These are phyloP conservation scores for Camelus bactrianus DNA, from an alignment of 2,113 vertebrate genomes.

Conservation along the genomic window DNA sequence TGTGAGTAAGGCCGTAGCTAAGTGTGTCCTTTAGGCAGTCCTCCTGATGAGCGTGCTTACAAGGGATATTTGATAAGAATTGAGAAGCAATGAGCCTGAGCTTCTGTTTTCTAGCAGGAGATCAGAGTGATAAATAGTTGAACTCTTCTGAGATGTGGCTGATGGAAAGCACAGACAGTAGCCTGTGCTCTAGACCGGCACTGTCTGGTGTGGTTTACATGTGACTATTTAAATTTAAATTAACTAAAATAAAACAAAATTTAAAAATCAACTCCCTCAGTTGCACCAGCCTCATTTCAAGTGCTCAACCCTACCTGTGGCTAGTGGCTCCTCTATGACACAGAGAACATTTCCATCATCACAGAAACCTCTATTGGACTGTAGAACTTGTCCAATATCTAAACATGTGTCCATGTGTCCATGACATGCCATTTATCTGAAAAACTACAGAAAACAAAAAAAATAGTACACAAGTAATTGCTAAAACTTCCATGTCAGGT, in stretches of 20 bases:
- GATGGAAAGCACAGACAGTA: not conserved
- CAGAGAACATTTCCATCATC: not conserved
- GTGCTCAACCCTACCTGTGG: not conserved
- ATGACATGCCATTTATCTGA: not conserved
- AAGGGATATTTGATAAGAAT: not conserved
- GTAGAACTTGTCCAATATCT: not conserved
- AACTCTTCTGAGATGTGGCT: not conserved
- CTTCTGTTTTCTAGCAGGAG: not conserved
- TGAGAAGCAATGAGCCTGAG: not conserved
- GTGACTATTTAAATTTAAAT: not conserved
- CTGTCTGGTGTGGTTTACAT: not conserved
- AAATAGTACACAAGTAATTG: not conserved
- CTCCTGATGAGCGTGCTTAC: not conserved
- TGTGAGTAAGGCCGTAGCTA: not conserved
- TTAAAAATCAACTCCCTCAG: not conserved
- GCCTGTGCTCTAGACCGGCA: not conserved
- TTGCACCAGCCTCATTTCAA: not conserved
- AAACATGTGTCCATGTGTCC: not conserved
- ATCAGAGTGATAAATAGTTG: not conserved
- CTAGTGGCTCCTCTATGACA: not conserved
- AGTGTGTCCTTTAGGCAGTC: not conserved
- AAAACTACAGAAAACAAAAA: constrained; percentile 11
- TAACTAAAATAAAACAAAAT: not conserved
- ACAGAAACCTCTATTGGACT: not conserved
- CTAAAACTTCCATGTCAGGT: not conserved